Conservation (phyloP, 2,797 vertebrate genomes). For the Alectoris magna region DNA sequence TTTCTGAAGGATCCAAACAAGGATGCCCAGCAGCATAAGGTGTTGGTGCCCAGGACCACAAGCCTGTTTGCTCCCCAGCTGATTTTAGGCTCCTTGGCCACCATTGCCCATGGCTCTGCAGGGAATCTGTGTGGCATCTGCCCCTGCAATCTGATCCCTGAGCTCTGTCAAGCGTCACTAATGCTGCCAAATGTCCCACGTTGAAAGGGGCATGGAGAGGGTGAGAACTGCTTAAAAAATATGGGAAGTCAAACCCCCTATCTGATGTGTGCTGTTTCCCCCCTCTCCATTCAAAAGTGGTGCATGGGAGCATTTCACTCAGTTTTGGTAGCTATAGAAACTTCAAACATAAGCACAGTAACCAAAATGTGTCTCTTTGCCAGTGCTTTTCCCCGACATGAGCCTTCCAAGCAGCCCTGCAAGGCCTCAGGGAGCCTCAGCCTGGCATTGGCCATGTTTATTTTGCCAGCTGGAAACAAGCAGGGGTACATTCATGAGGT, state of each 20-base stretch:
- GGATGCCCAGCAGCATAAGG: neutral
- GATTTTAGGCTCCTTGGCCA: neutral
- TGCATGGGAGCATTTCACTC: neutral
- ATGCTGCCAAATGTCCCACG: neutral
- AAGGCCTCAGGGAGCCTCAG: neutral
- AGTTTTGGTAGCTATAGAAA: slow-evolving; percentile 58
- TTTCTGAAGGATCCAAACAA: neutral
- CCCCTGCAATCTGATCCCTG: neutral
- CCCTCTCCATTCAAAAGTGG: neutral
- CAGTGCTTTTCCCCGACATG: neutral
- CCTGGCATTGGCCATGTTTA: neutral
- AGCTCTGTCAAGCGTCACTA: neutral
- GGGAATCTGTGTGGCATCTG: slow-evolving; percentile 45
- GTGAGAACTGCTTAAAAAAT: neutral
- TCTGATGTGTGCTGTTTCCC: neutral
- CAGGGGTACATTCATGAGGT: neutral
- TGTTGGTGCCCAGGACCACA: neutral
- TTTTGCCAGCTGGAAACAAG: neutral
- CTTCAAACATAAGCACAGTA: slow-evolving; percentile 20
- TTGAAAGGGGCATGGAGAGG: neutral
- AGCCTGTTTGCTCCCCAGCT: neutral
- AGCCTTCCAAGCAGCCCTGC: neutral
- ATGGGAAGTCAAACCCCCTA: neutral
- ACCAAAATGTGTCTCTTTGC: slow-evolving; percentile 9
- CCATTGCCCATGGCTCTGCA: neutral